Evolutionary conservation across 2,113 vertebrate species (phyloP).

Genomic region (Platysteira castanea): DNA sequence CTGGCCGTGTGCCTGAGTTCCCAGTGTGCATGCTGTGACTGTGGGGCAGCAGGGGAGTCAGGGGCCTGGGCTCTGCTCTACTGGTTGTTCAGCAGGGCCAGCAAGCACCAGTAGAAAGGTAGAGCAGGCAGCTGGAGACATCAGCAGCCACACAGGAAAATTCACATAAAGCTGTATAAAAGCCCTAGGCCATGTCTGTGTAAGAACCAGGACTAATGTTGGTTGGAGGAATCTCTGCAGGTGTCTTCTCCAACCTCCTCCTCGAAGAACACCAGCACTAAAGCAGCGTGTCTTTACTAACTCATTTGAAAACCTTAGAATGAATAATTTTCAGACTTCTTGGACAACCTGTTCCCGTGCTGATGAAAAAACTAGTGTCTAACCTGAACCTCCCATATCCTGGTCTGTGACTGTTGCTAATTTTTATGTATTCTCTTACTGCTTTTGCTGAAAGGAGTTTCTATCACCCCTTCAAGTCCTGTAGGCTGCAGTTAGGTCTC

Average conservation of each 20-base stretch:
- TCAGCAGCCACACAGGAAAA: background rate
- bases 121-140: background rate
- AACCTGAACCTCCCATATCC: background rate
- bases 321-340: background rate
- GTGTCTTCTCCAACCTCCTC: background rate
- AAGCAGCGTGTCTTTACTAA: background rate
- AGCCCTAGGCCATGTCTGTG: background rate
- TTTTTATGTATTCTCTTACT: background rate
- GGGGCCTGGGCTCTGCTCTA: background rate
- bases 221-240: background rate
- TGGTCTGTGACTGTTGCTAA: background rate
- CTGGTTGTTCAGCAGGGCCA: background rate
- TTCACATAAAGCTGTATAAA: background rate
- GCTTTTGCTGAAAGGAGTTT: background rate
- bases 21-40: background rate
- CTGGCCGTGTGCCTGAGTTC: accelerated
- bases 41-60: background rate
- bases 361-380: background rate
- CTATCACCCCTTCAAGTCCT: background rate
- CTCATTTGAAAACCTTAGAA: background rate
- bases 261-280: background rate
- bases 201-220: background rate
- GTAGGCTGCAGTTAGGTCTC: background rate
- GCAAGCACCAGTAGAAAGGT: background rate
- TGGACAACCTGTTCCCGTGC: background rate